Conservation (phyloP, 1,140 invertebrate species). For the Drosophila sulfurigaster region DNA sequence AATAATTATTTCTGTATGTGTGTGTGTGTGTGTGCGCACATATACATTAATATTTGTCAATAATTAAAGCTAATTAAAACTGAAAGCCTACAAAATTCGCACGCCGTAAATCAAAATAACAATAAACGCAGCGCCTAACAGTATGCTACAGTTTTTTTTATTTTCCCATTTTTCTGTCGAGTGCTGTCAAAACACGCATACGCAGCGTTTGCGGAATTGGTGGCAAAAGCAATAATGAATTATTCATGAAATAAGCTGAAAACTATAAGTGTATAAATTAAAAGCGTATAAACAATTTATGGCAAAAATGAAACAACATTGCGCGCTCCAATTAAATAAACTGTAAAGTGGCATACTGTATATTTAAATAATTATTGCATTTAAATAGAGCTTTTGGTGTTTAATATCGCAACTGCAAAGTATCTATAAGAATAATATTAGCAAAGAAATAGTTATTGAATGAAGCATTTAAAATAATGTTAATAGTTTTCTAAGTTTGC, state of each 20-base stretch:
- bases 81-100: slow-evolving; percentile 7
- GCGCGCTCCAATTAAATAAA: no score
- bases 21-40: slow-evolving; percentile 1
- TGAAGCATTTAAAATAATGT: no score
- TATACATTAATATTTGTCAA: slow-evolving; percentile 41
- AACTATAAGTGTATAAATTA: neutral
- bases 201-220: slow-evolving; percentile 18
- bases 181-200: slow-evolving; percentile 43
- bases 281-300: neutral
- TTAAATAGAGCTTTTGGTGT: no score
- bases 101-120: slow-evolving; percentile 40
- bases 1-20: slow-evolving; percentile 36
- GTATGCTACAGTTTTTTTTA: slow-evolving; percentile 35
- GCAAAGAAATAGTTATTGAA: no score
- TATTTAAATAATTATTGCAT: no score
- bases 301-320: neutral
- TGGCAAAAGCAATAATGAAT: slow-evolving; percentile 11
- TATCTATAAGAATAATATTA: no score
- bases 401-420: no score
- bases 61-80: slow-evolving; percentile 59
- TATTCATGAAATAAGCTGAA: neutral
- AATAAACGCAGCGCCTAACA: slow-evolving; percentile 38
- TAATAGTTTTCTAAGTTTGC: no score
- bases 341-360: no score
- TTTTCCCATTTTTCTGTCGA: neutral